A percentile compares a stretch with the other conserved stretches of the same genome.
phyloP scores from a whole-genome alignment of 1,140 invertebrate genomes.

The Colletes gigas region DNA sequence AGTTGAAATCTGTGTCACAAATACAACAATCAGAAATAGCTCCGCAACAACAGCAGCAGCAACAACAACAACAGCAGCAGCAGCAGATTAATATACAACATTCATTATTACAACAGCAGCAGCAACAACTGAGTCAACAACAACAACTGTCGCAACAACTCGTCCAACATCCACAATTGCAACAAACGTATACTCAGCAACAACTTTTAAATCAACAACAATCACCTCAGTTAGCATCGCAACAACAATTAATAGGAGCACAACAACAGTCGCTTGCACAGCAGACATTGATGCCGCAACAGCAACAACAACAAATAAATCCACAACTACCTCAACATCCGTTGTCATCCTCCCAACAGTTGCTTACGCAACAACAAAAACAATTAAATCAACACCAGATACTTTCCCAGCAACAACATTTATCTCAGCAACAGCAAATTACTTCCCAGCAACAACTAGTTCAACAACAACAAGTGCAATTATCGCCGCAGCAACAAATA shows the following conservation, averaged over 20 bases:
- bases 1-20: constrained; percentile 72
- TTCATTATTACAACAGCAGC: constrained; percentile 74
- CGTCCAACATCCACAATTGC: constrained; percentile 72
- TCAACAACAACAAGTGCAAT: constrained; percentile 67
- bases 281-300: constrained; percentile 59
- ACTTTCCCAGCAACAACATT: constrained; percentile 68
- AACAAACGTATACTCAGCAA: constrained; percentile 71
- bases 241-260: constrained; percentile 61
- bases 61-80: constrained; percentile 50
- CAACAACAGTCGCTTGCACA: constrained; percentile 62
- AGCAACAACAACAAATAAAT: constrained; percentile 68
- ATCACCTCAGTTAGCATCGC: constrained; percentile 61
- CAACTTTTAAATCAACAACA: constrained; percentile 77
- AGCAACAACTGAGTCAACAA: constrained; percentile 73
- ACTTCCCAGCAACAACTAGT: constrained; percentile 47
- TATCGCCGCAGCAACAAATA: constrained; percentile 61
- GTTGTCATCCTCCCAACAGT: constrained; percentile 60
- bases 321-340: constrained; percentile 72
- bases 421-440: constrained; percentile 73
- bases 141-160: constrained; percentile 70
- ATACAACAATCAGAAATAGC: constrained; percentile 51
- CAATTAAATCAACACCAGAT: constrained; percentile 70
- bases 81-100: constrained; percentile 74
- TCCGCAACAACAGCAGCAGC: constrained; percentile 70
- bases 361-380: constrained; percentile 69